Evolutionary conservation across 2,797 vertebrate genomes (phyloP), one percentile per base, ranked within the genome.

Genomic region (Tenualosa ilisha): DNA sequence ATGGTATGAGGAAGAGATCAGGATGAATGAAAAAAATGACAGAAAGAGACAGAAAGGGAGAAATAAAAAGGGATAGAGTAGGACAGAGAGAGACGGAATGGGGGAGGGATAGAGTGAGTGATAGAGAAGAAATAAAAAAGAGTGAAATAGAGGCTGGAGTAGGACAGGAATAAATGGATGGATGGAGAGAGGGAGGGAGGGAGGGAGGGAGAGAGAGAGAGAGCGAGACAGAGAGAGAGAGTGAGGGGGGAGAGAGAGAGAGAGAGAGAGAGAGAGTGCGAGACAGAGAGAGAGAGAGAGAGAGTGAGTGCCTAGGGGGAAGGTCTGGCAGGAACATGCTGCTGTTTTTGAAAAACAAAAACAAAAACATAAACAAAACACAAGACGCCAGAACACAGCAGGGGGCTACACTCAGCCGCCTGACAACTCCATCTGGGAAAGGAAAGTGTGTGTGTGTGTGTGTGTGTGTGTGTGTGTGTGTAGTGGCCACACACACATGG

Each of bases 361-460:
- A 59, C 20, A 22, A 59, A 59, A 59, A 46, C 46, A 46, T 63
- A 63, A 75, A 75, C 31, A 75, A 75, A 40, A 20, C 68, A 75
- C 31, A 43, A 75, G 68, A 75, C 31, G 68, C 31, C 68, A 75
- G 68, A 3, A 43, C 31, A 5, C 7, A 40, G 68, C 68, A 20
- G 68, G 68, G 68, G 37, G 31, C 68, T 37, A 40, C 68, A 75
- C 15, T 37, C 13, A 37, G 12, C 65, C 13, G 82, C 61, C 31
- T 26, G 53, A 59, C 22, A 6, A 31, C 6, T 83, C 59, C 6
- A 9, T 15, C 31, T 17, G 53, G 31, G n/a, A n/a, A 4, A 12
- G 24, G 79, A 82, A 46, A 49, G 79, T 75, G 81, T 81, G 43
- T 53, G 61, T 63, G 86, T 63, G 87, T 84, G 31, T 46, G 84